Base-by-base conservation (phyloP, 2,113 vertebrate genomes). In the Eudyptes chrysolophus region DNA sequence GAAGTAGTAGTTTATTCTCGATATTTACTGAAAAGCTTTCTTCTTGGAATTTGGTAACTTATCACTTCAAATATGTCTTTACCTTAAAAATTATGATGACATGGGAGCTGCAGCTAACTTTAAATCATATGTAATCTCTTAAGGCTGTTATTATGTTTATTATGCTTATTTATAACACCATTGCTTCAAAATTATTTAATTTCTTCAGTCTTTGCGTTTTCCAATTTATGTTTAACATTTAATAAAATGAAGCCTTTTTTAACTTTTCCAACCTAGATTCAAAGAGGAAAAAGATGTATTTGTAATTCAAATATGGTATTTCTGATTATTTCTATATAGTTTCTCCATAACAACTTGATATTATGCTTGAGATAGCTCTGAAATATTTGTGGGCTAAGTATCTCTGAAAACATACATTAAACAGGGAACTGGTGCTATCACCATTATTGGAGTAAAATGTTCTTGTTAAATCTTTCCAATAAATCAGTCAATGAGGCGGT, bases 401-500 rank as follows among this genome's bases (percentile, higher is more conserved):
- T 48, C 40, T 94, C 57, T 87, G 89, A 89, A 95, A 96, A 84
- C 36, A 72, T 61, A 51, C 15, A 78, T 92, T 93, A 87, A 90
- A 40, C 10, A 65, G 70, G 74, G 96, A 92, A 62, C 13, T 25
- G 24, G 9, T 86, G 42, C 26, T 80, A 86, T 79, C 52, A 77
- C 16, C 64, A 62, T 95, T 89, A 90, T 10, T 91, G 42, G 36
- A 91, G 42, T 64, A 92, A 95, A 95, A 88, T 64, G 55, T 49
- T 90, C 77, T 27, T 84, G 66, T 58, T 93, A 92, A 87, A 79
- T 95, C 80, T 91, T 96, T 83, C 72, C 51, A 96, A 92, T 94
- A 94, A 93, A 79, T 87, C 92, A 97, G 74, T 83, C 94, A 96
- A 92, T 95, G 91, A 95, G 74, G 84, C 42, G 11, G 55, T 94